Conservation (phyloP, 2,888 invertebrate species). For the Trypoxylon attenuatum region DNA sequence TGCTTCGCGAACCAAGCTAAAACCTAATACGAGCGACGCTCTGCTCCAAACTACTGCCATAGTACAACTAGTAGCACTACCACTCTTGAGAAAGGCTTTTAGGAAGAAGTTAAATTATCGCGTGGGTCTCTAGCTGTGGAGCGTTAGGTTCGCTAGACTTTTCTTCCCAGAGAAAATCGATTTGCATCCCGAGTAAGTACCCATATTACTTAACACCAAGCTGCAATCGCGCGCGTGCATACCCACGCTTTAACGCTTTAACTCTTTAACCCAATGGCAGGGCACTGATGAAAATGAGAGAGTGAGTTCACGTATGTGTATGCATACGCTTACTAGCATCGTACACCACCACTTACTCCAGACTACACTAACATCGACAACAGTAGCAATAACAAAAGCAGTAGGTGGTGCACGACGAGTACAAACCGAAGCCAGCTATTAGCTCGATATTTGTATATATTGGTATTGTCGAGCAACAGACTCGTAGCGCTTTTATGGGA, state of each 20-base stretch:
- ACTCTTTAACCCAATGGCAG: conserved; percentile 29
- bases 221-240: conserved; percentile 12
- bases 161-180: no score
- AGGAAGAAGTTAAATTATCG: no score
- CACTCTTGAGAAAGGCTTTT: no score
- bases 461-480: conserved; percentile 59
- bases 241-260: background rate
- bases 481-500: conserved; percentile 58
- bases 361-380: no score
- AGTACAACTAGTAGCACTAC: no score
- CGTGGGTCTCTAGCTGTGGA: no score
- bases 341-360: no score
- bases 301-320: conserved; percentile 27
- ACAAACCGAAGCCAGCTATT: conserved; percentile 62
- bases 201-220: conserved; percentile 8
- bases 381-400: no score
- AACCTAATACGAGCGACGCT: no score
- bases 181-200: conserved; percentile 4
- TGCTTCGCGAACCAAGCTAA: conserved; percentile 5
- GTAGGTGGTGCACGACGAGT: background rate
- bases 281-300: conserved; percentile 25
- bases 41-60: no score
- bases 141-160: no score
- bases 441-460: conserved; percentile 63
- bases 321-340: conserved; percentile 22